Evolutionary conservation across 1,140 invertebrate species (phyloP).

Genomic region (Manduca sexta): DNA sequence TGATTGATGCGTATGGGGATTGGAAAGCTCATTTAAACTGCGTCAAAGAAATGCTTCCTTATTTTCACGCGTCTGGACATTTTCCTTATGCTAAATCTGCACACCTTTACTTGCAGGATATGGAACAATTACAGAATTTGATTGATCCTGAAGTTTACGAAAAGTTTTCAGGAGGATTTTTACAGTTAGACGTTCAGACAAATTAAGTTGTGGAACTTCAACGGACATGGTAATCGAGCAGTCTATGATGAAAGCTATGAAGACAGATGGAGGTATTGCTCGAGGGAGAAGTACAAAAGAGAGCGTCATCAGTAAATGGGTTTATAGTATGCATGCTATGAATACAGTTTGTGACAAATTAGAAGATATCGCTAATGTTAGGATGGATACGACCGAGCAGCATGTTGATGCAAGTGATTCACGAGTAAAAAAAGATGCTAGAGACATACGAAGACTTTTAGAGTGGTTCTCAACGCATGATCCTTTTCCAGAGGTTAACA

Average conservation of each 20-base stretch:
- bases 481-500: slow-evolving; percentile 19
- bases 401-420: slow-evolving; percentile 53
- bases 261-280: slow-evolving; percentile 47
- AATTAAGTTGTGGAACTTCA: slow-evolving; percentile 56
- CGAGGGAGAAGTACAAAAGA: slow-evolving; percentile 41
- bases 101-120: slow-evolving; percentile 55
- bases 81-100: slow-evolving; percentile 42
- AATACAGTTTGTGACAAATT: slow-evolving; percentile 33
- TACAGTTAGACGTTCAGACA: slow-evolving; percentile 54
- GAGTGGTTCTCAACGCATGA: slow-evolving; percentile 46
- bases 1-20: slow-evolving; percentile 45
- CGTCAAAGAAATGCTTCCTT: slow-evolving; percentile 59
- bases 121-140: slow-evolving; percentile 29
- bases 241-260: slow-evolving; percentile 57
- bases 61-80: slow-evolving; percentile 49
- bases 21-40: slow-evolving; percentile 47
- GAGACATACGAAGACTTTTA: slow-evolving; percentile 34
- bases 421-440: slow-evolving; percentile 45
- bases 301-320: slow-evolving; percentile 50
- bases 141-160: slow-evolving; percentile 42
- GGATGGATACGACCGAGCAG: slow-evolving; percentile 46
- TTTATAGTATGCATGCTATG: slow-evolving; percentile 34
- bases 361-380: slow-evolving; percentile 41
- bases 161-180: slow-evolving; percentile 45
- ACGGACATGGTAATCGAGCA: slow-evolving; percentile 54